A percentile compares a stretch with the other conserved stretches of the same genome.
phyloP scores from a whole-genome alignment of 2,888 invertebrate species.

The Cheilosia vulpina region DNA sequence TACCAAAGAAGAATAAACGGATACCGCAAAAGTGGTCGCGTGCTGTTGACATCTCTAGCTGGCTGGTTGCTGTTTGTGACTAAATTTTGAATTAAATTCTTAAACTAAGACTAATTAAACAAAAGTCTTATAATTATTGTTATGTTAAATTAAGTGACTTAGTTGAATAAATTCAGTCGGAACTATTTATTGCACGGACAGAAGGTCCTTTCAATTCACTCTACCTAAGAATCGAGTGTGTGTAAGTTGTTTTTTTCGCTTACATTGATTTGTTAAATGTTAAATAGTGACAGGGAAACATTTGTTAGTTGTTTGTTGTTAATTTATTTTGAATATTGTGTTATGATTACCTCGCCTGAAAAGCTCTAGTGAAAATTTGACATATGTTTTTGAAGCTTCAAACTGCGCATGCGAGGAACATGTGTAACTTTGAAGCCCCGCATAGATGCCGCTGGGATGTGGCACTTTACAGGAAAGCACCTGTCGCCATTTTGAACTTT shows the following conservation, averaged over 20 bases:
- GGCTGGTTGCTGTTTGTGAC: conserved; percentile 39
- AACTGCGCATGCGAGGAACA: conserved; percentile 47
- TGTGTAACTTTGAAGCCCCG: neutral
- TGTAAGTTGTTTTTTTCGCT: conserved; percentile 37
- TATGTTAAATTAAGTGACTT: conserved; percentile 16
- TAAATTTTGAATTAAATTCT: conserved; percentile 35
- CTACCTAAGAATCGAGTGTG: conserved; percentile 11
- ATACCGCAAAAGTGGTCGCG: conserved; percentile 75
- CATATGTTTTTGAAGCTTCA: conserved; percentile 71
- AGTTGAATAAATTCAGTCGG: neutral
- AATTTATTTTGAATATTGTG: conserved; percentile 71
- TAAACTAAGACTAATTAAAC: conserved; percentile 37
- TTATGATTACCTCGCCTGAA: conserved; percentile 67
- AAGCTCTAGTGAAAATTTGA: conserved; percentile 75
- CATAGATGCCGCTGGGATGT: conserved; percentile 54
- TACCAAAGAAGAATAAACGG: conserved; percentile 71
- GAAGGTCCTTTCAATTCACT: neutral
- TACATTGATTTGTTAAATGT: neutral
- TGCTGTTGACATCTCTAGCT: conserved; percentile 64
- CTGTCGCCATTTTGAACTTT: conserved; percentile 10
- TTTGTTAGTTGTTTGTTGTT: conserved; percentile 69
- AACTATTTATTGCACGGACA: neutral
- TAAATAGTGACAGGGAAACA: neutral
- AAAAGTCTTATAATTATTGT: conserved; percentile 7
- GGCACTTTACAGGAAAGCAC: neutral